Conservation (phyloP, 1,140 invertebrate species). For the Trachymyrmex septentrionalis region DNA sequence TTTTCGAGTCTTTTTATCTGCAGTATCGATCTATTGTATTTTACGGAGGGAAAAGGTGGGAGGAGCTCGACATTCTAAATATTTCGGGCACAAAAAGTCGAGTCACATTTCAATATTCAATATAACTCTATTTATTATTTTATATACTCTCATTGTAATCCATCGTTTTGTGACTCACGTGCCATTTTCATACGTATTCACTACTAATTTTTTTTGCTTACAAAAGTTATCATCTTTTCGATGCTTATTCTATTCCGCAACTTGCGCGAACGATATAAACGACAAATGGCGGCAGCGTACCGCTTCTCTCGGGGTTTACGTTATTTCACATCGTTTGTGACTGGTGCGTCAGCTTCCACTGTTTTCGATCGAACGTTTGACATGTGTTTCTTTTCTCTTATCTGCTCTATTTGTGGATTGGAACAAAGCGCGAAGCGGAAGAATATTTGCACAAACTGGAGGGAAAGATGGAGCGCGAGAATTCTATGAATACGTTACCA, state of each 20-base stretch:
- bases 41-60: neutral
- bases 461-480: constrained; percentile 61
- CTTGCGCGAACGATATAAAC: constrained; percentile 37
- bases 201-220: neutral
- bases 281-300: constrained; percentile 53
- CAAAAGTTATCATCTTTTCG: constrained; percentile 7
- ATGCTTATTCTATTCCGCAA: constrained; percentile 10
- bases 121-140: neutral
- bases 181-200: neutral
- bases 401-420: constrained; percentile 54
- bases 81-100: neutral
- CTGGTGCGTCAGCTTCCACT: constrained; percentile 66
- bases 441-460: constrained; percentile 57
- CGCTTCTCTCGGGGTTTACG: constrained; percentile 70
- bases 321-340: constrained; percentile 78
- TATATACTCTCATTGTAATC: neutral
- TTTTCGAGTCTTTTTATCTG: neutral
- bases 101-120: no score
- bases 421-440: constrained; percentile 67
- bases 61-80: neutral
- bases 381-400: constrained; percentile 54
- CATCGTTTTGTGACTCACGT: neutral
- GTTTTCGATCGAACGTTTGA: constrained; percentile 61
- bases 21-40: neutral
- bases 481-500: constrained; percentile 81